Evolutionary conservation across 2,888 invertebrate species (phyloP).

Genomic region (Ptilodon capucinus): DNA sequence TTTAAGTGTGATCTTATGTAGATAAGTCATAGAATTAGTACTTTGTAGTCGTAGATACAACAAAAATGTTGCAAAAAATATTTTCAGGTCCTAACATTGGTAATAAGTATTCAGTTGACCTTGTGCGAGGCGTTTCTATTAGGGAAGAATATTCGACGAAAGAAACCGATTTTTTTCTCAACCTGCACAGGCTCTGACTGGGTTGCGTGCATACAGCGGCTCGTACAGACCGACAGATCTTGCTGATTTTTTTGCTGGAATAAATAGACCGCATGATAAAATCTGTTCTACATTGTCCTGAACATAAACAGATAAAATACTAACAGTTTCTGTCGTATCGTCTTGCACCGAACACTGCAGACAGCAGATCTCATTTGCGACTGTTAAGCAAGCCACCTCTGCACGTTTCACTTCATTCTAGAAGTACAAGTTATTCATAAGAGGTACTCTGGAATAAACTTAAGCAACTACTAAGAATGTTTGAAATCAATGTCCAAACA

Average conservation of each 20-base stretch:
- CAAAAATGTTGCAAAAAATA: neutral
- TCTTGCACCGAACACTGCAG: conserved; percentile 50
- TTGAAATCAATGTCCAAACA: too few species aligned
- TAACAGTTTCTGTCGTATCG: conserved; percentile 54
- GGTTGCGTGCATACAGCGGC: conserved; percentile 30
- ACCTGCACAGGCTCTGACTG: conserved; percentile 47
- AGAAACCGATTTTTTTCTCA: conserved; percentile 44
- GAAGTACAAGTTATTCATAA: conserved; percentile 2
- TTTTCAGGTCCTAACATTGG: neutral
- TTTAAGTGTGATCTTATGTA: too few species aligned
- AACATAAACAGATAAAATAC: conserved; percentile 28
- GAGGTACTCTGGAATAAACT: too few species aligned
- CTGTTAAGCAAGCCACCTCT: conserved; percentile 57
- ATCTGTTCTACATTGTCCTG: too few species aligned
- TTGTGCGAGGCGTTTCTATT: conserved; percentile 44
- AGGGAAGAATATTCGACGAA: conserved; percentile 44
- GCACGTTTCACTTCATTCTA: conserved; percentile 60
- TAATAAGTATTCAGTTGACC: conserved; percentile 25
- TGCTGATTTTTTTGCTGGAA: conserved; percentile 32
- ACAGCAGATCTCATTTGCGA: conserved; percentile 49
- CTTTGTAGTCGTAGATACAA: too few species aligned
- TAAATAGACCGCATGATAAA: neutral
- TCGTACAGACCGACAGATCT: conserved; percentile 41
- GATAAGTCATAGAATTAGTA: too few species aligned
- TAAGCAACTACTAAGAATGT: too few species aligned